Evolutionary conservation across 1,140 invertebrate species (phyloP), one percentile per base, ranked within the genome.

Genomic region (Zaprionus ornatus): DNA sequence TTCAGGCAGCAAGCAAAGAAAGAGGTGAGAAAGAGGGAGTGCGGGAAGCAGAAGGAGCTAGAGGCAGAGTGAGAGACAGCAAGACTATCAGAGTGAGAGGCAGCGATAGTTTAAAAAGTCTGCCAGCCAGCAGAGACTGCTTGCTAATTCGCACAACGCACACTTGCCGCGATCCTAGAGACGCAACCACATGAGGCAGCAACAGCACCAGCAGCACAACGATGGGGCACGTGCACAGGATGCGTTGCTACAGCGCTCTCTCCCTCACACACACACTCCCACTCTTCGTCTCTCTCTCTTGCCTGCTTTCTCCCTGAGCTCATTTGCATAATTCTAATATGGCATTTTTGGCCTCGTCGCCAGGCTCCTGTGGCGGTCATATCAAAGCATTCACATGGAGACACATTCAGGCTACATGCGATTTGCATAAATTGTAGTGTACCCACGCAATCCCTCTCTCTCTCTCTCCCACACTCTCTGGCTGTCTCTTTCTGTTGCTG

Each of bases 261-360:
- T 4, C 29, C 21, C 61, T 17, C 17, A 15, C 17, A 29, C 40
- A 12, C 27, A 29, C n/a, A 48, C 27, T 12, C 19, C 50, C 10
- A 35, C 27, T 37, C 3, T n/a, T n/a, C n/a, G n/a, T 27, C 3
- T 4, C 45, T 37, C 19, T 6, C 48, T 55, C 29, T 37, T 50
- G 37, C 35, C 27, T 21, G 6, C 13, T 45, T 29, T 15, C 12
- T 64, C 10, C 32, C 60, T 42, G 12, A 27, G 37, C 83, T 84
- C 68, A 90, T 90, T 90, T 90, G 86, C 85, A 90, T 90, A 90
- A 90, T 90, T 90, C 86, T 82, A 85, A 90, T 90, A 90, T 90
- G 81, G 75, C 82, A 84, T 82, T 90, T 87, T 82, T 87, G 70
- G 48, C 59, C 59, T 63, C 32, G 35, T 72, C 27, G 57, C 23